Base-by-base conservation (phyloP, 92 coral and sea anemone species). In the Epizoanthus ramosus region DNA sequence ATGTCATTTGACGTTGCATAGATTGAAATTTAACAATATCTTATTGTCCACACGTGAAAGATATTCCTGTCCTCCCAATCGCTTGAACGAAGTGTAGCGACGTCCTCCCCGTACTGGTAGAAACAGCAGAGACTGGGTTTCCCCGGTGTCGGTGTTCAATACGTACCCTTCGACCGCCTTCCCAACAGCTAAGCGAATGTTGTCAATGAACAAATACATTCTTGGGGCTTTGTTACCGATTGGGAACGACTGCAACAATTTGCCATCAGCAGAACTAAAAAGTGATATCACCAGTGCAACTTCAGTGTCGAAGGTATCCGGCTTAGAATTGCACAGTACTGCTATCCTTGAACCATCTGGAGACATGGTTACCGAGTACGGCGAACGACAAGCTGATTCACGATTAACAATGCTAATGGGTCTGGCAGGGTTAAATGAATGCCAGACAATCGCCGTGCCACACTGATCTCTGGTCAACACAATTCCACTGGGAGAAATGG, bases 381-480 rank as follows among this genome's bases (percentile, higher is more conserved):
- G 6, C 80, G 19, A 75, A 59, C 80, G 80, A 28, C 68, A 75
- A 57, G 60, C 56, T 33, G 14, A 75, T 75, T 68, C 80, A 17
- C 80, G 53, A n/a, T 58, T n/a, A 39, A 75, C 57, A 75, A 75
- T 59, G 54, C 37, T 75, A n/a, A 75, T 56, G 12, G 80, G 37
- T 35, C 54, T 75, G 61, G 80, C 54, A 10, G 80, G 80, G 18
- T 75, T 28, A 22, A 75, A 35, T 35, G 68, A 31, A 35, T 75
- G 80, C 80, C 80, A 75, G 68, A 75, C 80, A 75, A 75, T 75
- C 35, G 57, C 22, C 16, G 80, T 31, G 12, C 80, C 80, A 28
- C 80, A 75, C 22, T 75, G 68, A 37, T 75, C 80, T 15, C 80
- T 67, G 59, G 80, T 75, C 37, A 75, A 10, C 6, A 18, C 63